These are phyloP conservation scores for Bubo scandiacus DNA, from an alignment of 2,113 vertebrate species.

Conservation along the genomic window DNA sequence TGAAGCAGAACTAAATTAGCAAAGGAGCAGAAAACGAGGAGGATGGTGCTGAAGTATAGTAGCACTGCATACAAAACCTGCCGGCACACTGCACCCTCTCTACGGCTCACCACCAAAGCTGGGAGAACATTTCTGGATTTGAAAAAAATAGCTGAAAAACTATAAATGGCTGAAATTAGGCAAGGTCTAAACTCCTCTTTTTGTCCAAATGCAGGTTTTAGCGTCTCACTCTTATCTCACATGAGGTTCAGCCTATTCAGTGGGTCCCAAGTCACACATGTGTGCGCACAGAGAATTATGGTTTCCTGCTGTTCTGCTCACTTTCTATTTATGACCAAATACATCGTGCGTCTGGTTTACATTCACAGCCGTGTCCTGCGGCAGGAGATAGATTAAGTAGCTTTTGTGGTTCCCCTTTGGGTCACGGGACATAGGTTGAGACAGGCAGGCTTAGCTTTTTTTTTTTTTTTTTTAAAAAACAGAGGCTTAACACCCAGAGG, in stretches of 20 bases:
- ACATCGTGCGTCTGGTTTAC: background rate
- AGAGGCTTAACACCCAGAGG: slow-evolving; percentile 36
- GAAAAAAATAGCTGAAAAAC: background rate
- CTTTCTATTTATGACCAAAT: background rate
- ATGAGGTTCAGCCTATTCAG: background rate
- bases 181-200: background rate
- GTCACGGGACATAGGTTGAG: background rate
- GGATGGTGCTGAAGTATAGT: background rate
- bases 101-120: fast-evolving
- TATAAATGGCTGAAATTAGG: background rate
- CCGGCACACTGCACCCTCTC: fast-evolving
- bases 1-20: background rate
- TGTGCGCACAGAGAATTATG: fast-evolving
- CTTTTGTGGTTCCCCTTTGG: background rate
- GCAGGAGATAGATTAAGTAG: background rate
- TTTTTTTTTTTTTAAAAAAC: background rate
- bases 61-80: background rate
- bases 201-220: background rate
- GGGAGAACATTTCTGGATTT: background rate
- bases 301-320: background rate
- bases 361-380: background rate
- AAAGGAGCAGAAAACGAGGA: background rate
- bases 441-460: background rate
- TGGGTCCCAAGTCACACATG: fast-evolving
- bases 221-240: background rate